Conservation (phyloP, 92 coral and sea anemone species). For the Pocillopora grandis region DNA sequence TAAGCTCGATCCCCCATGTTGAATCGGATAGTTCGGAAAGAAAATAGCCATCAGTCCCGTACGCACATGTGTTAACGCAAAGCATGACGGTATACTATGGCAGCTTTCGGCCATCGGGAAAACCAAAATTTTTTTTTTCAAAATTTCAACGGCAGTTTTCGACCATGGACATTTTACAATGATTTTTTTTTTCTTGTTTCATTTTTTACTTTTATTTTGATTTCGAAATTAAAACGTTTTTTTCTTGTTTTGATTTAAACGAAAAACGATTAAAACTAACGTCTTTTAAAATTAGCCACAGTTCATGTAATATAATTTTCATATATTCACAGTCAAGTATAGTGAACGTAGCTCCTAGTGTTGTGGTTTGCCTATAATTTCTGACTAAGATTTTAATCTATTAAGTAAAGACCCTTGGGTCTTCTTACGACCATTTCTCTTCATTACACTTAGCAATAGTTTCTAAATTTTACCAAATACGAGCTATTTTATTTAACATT, state of each 20-base stretch:
- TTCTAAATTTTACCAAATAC: too few relatives aligned
- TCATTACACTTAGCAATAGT: too few relatives aligned
- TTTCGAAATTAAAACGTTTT: conserved; percentile 2
- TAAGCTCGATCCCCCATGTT: conserved; percentile 45
- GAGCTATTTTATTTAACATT: too few relatives aligned
- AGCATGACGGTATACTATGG: conserved; percentile 14
- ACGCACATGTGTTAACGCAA: neutral
- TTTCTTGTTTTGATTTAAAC: neutral
- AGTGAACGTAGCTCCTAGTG: too few relatives aligned
- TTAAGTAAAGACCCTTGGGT: too few relatives aligned
- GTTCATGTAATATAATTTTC: too few relatives aligned
- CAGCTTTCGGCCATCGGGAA: neutral
- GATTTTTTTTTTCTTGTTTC: conserved; percentile 2
- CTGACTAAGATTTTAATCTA: too few relatives aligned
- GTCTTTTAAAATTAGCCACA: too few relatives aligned
- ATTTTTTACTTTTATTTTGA: conserved; percentile 6
- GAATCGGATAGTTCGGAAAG: neutral
- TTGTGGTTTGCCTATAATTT: too few relatives aligned
- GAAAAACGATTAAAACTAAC: neutral
- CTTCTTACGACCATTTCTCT: too few relatives aligned
- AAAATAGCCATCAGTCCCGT: neutral
- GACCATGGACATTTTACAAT: neutral
- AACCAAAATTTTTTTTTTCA: neutral
- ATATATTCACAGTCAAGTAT: too few relatives aligned
- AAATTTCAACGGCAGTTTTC: conserved; percentile 1